phyloP scores from a whole-genome alignment of 2,888 invertebrate species.

The Diogma glabrata region DNA sequence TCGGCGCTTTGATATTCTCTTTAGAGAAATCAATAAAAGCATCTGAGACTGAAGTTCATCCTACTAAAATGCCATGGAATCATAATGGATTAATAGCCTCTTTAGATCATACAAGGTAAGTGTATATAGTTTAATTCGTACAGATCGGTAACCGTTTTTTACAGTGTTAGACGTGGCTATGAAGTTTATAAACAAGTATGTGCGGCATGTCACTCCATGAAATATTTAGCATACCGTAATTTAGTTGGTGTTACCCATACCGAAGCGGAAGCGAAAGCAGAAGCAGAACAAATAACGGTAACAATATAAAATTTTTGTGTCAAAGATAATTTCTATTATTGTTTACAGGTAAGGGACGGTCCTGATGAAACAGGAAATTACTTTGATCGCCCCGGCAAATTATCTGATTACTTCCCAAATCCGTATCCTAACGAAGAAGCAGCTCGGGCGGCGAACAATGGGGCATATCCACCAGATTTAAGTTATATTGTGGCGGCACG shows the following conservation, averaged over 20 bases:
- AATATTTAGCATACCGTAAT: constrained; percentile 86
- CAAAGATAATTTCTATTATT: too few species aligned
- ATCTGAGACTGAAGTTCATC: constrained; percentile 65
- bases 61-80: constrained; percentile 74
- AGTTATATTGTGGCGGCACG: constrained; percentile 79
- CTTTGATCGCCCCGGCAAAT: constrained; percentile 88
- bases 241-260: constrained; percentile 82
- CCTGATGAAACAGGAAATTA: constrained; percentile 82
- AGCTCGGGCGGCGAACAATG: constrained; percentile 93
- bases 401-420: constrained; percentile 81
- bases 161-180: constrained; percentile 76
- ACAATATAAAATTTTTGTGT: too few species aligned
- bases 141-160: constrained; percentile 16
- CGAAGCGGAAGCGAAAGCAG: constrained; percentile 92
- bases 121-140: neutral
- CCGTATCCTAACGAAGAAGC: constrained; percentile 97
- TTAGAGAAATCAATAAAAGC: constrained; percentile 81
- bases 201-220: constrained; percentile 94
- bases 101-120: constrained; percentile 73
- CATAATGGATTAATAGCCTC: constrained; percentile 67
- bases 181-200: constrained; percentile 99
- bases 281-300: constrained; percentile 89
- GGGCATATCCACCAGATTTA: constrained; percentile 93
- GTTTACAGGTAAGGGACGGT: constrained; percentile 67
- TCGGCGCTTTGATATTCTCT: constrained; percentile 70